phyloP scores from a whole-genome alignment of 1,140 invertebrate genomes.

The Cryptotermes secundus region DNA sequence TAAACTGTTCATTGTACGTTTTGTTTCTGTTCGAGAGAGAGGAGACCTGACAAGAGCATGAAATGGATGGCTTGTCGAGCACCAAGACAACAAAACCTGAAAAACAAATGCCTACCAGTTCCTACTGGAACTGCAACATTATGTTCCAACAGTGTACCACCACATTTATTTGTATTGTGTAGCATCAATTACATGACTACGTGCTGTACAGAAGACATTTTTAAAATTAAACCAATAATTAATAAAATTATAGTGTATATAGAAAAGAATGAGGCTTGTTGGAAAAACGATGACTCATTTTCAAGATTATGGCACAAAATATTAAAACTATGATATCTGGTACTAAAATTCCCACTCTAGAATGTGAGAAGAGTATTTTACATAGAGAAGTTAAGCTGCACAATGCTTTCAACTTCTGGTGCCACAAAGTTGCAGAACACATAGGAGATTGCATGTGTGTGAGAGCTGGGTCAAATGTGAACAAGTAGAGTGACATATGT shows the following conservation, averaged over 20 bases:
- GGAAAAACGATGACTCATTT: background rate
- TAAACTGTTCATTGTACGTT: background rate
- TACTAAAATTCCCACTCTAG: background rate
- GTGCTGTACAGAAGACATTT: background rate
- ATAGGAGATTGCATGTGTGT: background rate
- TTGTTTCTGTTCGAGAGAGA: background rate
- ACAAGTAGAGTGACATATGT: background rate
- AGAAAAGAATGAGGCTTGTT: background rate
- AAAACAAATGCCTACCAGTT: conserved; percentile 6
- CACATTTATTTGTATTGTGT: background rate
- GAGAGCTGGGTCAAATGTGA: background rate
- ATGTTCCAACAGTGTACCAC: background rate
- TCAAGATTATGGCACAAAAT: background rate
- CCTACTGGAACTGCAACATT: background rate
- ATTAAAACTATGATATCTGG: background rate
- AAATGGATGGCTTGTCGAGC: background rate
- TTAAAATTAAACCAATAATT: background rate
- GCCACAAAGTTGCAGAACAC: background rate
- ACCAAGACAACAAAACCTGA: background rate
- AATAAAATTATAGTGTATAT: background rate
- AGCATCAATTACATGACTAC: background rate
- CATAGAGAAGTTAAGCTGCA: background rate
- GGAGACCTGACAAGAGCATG: background rate
- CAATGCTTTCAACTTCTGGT: background rate
- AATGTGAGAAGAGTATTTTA: background rate